phyloP scores from a whole-genome alignment of 2,797 vertebrate genomes.

The Phalanger gymnotis region DNA sequence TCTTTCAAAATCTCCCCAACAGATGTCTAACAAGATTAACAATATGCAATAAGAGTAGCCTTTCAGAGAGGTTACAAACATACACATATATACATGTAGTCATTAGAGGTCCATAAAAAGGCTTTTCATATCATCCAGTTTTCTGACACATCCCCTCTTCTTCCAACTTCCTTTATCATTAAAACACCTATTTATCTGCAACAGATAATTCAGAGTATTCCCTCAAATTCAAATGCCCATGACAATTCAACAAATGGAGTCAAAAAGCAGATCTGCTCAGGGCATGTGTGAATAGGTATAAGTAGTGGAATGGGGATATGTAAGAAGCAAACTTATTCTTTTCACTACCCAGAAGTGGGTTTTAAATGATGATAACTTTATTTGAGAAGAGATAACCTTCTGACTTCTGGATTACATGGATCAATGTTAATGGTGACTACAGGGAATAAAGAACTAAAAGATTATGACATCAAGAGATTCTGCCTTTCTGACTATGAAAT shows the following conservation, averaged over 20 bases:
- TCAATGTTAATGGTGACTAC: slow-evolving; percentile 32
- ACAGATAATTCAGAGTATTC: slow-evolving; percentile 39
- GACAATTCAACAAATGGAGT: slow-evolving; percentile 38
- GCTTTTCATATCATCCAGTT: neutral
- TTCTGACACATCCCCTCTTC: neutral
- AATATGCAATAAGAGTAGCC: slow-evolving; percentile 19
- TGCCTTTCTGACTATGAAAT: slow-evolving; percentile 25
- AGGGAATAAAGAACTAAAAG: slow-evolving; percentile 25
- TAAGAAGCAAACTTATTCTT: neutral
- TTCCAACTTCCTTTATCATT: neutral
- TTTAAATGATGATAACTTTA: slow-evolving; percentile 23
- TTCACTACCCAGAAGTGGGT: slow-evolving; percentile 6
- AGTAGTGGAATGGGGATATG: slow-evolving; percentile 33
- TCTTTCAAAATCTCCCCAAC: slow-evolving; percentile 51
- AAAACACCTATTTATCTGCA: neutral
- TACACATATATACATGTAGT: neutral
- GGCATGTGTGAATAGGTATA: slow-evolving; percentile 11
- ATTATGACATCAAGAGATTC: slow-evolving; percentile 10
- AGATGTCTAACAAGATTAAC: slow-evolving; percentile 24
- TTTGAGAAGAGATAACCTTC: slow-evolving; percentile 7
- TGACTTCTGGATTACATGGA: slow-evolving; percentile 1
- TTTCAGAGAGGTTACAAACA: neutral
- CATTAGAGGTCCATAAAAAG: neutral
- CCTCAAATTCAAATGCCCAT: slow-evolving; percentile 16
- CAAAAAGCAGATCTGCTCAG: slow-evolving; percentile 5